Evolutionary conservation across 1,140 invertebrate species (phyloP).

Genomic region (Latrodectus geometricus): DNA sequence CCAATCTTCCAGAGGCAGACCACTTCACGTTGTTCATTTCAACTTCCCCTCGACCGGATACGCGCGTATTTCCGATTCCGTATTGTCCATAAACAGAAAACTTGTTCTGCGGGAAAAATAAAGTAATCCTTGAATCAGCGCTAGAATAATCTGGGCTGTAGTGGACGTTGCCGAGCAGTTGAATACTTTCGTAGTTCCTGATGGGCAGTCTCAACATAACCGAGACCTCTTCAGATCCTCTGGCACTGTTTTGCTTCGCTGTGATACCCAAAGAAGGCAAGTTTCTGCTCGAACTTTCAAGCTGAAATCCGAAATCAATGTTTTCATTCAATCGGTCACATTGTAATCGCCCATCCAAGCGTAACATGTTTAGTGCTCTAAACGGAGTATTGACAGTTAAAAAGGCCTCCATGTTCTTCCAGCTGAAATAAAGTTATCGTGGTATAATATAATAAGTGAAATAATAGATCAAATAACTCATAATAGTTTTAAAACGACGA

Average conservation of each 20-base stretch:
- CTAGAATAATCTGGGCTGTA: conserved; percentile 21
- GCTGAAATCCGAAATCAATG: conserved; percentile 61
- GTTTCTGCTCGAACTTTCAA: conserved; percentile 62
- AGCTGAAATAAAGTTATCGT: conserved; percentile 31
- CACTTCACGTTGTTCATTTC: conserved; percentile 40
- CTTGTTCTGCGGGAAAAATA: conserved; percentile 29
- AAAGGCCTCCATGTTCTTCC: conserved; percentile 64
- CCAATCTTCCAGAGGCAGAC: conserved; percentile 12
- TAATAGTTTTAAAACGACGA: too few species aligned
- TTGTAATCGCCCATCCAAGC: conserved; percentile 60
- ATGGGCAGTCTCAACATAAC: conserved; percentile 51
- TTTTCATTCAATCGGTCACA: conserved; percentile 53
- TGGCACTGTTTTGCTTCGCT: conserved; percentile 52
- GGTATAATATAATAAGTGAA: too few species aligned
- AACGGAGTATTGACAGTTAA: conserved; percentile 65
- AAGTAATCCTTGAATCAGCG: conserved; percentile 43
- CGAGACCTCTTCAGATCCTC: conserved; percentile 60
- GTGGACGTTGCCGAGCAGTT: conserved; percentile 40
- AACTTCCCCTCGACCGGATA: conserved; percentile 26
- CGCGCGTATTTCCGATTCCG: conserved; percentile 26
- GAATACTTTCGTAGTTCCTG: conserved; percentile 9
- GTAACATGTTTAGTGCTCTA: conserved; percentile 60
- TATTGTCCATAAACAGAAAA: conserved; percentile 45
- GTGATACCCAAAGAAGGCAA: conserved; percentile 43
- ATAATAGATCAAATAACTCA: too few species aligned